Base-by-base conservation (phyloP, 2,888 invertebrate genomes). In the Pollenia griseotomentosa region DNA sequence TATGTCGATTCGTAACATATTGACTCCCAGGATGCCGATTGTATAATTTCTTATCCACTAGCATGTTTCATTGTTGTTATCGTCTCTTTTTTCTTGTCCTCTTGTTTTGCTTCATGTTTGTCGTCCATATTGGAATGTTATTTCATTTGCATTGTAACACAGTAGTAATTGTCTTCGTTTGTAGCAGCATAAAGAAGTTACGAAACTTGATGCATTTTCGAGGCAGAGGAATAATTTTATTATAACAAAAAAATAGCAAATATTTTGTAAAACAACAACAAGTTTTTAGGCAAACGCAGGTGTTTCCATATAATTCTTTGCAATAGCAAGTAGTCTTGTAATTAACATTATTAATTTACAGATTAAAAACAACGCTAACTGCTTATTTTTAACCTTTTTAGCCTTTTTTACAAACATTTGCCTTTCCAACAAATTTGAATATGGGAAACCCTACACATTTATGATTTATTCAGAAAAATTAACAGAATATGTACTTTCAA, bases 121-220 rank as follows among this genome's bases (percentile, higher is more conserved):
- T 73, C 89, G 89, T 48, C 0, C 16, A n/a, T 7, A 46, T 89
- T 90, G 90, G 89, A 79, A 66, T 78, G 23, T 65, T 57, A 51
- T 66, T 83, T 73, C 66, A 65, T 68, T 84, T 73, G 48, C 68
- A 73, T 79, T 90, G 89, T 89, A 90, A 90, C 89, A 90, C 33
- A 33, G 33, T 33, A 33, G 88, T 90, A 90, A 90, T 90, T 90
- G 90, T 90, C 90, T 87, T 88, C 88, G 90, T 63, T 42, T 63
- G 88, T 63, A 68, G 2, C 14, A 48, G n/a, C 7, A 33, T 33
- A 33, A 33, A 33, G 33, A 6, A 33, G 33, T 33, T 33, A 33
- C 33, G 33, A 48, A 33, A 33, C 66, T 33, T 44, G 65, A 65
- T 48, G 12, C 1, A 19, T 23, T 48, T 23, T 19, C 14, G 4